phyloP scores from a whole-genome alignment of 2,888 invertebrate genomes.

The Pristionchus entomophagus region DNA sequence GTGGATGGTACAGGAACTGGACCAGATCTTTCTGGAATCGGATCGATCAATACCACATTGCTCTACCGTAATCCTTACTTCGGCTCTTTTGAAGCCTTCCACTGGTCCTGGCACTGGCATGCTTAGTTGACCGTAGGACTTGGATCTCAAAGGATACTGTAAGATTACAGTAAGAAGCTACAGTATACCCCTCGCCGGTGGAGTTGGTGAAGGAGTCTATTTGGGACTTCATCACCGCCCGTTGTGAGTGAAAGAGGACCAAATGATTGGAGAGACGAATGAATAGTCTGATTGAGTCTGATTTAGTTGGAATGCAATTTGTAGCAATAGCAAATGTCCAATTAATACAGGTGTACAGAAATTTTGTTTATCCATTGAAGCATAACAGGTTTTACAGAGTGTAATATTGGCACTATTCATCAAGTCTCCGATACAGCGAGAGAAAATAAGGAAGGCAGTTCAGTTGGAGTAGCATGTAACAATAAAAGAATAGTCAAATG shows the following conservation, averaged over 20 bases:
- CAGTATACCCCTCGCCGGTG: not conserved
- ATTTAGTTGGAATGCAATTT: too few relatives aligned
- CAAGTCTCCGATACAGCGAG: not conserved
- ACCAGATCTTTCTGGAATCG: not conserved
- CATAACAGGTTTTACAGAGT: not conserved
- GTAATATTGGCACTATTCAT: conserved; percentile 25
- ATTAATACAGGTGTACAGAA: too few relatives aligned
- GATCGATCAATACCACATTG: not conserved
- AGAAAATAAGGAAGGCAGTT: not conserved
- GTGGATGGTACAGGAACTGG: not conserved
- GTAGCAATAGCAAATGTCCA: too few relatives aligned
- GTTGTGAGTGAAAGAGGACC: not conserved
- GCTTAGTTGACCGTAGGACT: not conserved
- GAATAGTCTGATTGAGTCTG: too few relatives aligned
- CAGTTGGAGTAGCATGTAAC: not conserved
- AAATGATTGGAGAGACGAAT: not conserved
- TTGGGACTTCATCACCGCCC: not conserved
- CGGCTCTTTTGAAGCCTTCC: conserved; percentile 18
- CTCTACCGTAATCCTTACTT: conserved; percentile 9
- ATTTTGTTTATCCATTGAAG: conserved; percentile 4
- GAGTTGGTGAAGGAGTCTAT: not conserved
- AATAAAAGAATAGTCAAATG: conserved; percentile 11
- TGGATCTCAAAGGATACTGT: not conserved
- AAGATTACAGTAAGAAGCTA: not conserved
- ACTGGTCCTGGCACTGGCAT: not conserved